These are phyloP conservation scores for Zaprionus africanus DNA, from an alignment of 1,140 invertebrate genomes.

Conservation along the genomic window DNA sequence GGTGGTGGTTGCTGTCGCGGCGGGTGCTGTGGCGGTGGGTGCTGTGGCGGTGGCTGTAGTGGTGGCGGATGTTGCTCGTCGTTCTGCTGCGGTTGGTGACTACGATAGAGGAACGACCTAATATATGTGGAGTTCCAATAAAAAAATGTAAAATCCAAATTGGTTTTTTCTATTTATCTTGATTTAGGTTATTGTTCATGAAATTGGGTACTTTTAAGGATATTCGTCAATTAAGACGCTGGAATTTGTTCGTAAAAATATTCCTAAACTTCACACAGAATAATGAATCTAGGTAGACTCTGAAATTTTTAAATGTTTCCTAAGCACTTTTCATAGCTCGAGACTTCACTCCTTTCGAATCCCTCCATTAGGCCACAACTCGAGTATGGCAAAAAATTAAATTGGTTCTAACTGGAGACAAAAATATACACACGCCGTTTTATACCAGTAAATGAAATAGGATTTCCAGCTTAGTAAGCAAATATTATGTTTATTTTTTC, in stretches of 20 bases:
- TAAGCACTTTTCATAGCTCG: not conserved
- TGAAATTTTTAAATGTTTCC: not conserved
- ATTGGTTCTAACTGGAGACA: not conserved
- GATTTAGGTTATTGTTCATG: no score
- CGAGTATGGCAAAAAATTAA: not conserved
- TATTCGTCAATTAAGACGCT: no score
- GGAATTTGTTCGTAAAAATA: no score
- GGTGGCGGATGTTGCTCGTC: not conserved
- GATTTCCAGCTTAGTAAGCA: not conserved
- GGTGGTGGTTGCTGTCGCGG: constrained; percentile 5
- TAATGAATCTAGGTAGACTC: not conserved
- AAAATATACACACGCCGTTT: not conserved
- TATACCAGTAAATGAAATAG: not conserved
- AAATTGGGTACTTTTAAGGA: no score
- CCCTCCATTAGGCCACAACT: not conserved
- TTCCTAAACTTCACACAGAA: no score
- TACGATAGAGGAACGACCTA: not conserved
- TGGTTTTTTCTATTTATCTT: no score
- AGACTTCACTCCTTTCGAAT: not conserved
- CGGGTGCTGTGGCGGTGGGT: constrained; percentile 7
- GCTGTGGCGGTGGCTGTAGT: constrained; percentile 17
- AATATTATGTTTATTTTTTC: not conserved
- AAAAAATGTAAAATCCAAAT: not conserved
- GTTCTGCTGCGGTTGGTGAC: constrained; percentile 6
- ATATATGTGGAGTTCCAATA: constrained; percentile 10